Base-by-base conservation (phyloP, 2,797 vertebrate genomes). In the Pterois miles region DNA sequence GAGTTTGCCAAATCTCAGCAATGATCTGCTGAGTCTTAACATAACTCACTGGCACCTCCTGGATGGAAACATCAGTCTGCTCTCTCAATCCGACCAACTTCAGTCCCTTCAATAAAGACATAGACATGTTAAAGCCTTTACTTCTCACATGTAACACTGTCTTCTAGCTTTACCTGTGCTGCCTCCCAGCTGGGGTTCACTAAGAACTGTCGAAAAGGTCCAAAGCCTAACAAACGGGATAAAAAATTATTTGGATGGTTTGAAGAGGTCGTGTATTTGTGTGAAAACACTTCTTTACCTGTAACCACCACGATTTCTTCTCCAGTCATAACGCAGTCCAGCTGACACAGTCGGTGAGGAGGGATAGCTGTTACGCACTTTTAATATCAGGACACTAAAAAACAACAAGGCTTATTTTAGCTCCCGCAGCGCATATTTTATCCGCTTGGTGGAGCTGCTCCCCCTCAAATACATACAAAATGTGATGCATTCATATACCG, bases 131-230 rank as follows among this genome's bases (percentile, higher is more conserved):
- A 31, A 4, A 62, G 9, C 20, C 1, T 18, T 43, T 33, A 31
- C 7, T 5, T 20, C 8, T n/a, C 5, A 6, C 4, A 6, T 43
- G 5, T 12, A 7, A 14, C 22, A 60, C 6, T 18, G 14, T 16
- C 33, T 6, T 4, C 25, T 23, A 23, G 33, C 48, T 8, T 63
- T 93, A 97, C 96, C 96, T 97, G 96, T 16, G 96, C 96, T 72
- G 94, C 96, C 93, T 92, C 95, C 96, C 97, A 98, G 89, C 96
- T 98, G 54, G 95, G 94, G 90, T 98, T 98, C 36, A 93, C 85
- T 50, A 96, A 71, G 74, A 96, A 90, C 73, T 97, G 93, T 82
- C 93, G 90, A 80, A 97, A 98, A 25, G 96, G 96, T 64, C 96
- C 96, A 79, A 98, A 98, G 58, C 96, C 96, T 97, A 79, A 48